Conservation (phyloP, 1,140 invertebrate genomes). For the Trichoplusia ni region DNA sequence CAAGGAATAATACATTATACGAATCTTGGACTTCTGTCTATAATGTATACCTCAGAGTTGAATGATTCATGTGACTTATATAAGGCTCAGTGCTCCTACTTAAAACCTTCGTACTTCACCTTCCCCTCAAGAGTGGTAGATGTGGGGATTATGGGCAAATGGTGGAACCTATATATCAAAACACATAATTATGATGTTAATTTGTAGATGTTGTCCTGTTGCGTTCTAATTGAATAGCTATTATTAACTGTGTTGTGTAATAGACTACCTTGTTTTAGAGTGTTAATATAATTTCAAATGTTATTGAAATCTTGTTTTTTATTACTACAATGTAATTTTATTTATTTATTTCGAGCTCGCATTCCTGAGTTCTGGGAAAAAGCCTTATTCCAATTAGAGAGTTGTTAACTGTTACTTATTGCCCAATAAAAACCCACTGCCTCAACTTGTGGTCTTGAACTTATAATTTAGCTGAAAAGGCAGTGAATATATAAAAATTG, state of each 20-base stretch:
- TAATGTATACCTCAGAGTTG: constrained; percentile 89
- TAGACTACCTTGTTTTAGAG: constrained; percentile 8
- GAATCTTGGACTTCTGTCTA: constrained; percentile 87
- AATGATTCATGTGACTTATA: constrained; percentile 85
- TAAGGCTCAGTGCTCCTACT: constrained; percentile 87
- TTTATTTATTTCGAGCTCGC: too few relatives aligned
- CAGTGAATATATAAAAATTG: too few relatives aligned
- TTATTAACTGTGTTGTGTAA: too few relatives aligned
- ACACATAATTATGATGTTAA: constrained; percentile 92
- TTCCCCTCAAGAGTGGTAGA: constrained; percentile 87
- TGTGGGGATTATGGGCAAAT: constrained; percentile 88
- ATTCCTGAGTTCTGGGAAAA: too few relatives aligned
- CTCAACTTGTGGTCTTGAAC: too few relatives aligned
- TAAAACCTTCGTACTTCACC: constrained; percentile 83
- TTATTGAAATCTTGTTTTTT: background rate
- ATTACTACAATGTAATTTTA: background rate
- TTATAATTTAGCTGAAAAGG: too few relatives aligned
- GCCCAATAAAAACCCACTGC: too few relatives aligned
- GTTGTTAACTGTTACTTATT: too few relatives aligned
- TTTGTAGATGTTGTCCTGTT: constrained; percentile 36
- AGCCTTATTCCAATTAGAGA: too few relatives aligned
- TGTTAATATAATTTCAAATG: constrained; percentile 2
- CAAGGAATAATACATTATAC: constrained; percentile 84
- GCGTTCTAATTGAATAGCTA: background rate
- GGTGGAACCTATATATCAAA: constrained; percentile 87